phyloP scores from a whole-genome alignment of 1,140 invertebrate species.

The Heliconius hermathena region DNA sequence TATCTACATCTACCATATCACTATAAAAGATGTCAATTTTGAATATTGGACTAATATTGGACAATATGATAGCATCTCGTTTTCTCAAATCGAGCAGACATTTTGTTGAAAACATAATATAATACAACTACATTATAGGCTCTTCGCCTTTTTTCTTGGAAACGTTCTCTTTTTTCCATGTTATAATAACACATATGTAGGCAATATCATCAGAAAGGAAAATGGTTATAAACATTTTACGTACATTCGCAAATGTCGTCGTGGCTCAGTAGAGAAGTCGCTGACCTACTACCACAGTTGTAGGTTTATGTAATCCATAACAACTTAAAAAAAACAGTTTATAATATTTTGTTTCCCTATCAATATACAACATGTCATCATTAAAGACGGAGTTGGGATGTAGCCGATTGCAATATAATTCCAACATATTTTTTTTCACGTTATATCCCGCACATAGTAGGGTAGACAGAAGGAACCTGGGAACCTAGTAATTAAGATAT shows the following conservation, averaged over 20 bases:
- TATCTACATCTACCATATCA: neutral
- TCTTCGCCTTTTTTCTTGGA: conserved; percentile 28
- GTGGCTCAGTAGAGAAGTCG: neutral
- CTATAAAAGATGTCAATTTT: conserved; percentile 5
- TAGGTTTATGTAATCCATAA: neutral
- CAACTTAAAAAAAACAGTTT: too few relatives aligned
- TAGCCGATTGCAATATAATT: too few relatives aligned
- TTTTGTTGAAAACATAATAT: conserved; percentile 20
- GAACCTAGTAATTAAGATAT: too few relatives aligned
- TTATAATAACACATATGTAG: neutral
- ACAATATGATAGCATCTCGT: conserved; percentile 31
- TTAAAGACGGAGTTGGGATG: too few relatives aligned
- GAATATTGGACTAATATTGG: conserved; percentile 34
- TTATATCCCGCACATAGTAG: too few relatives aligned
- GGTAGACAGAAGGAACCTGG: too few relatives aligned
- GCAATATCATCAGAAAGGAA: conserved; percentile 9
- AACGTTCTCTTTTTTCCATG: neutral
- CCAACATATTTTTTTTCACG: too few relatives aligned
- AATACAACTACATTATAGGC: conserved; percentile 9
- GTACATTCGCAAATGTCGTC: neutral
- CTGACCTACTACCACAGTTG: neutral
- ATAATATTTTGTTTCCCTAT: too few relatives aligned
- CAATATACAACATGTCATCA: too few relatives aligned
- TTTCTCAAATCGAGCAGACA: conserved; percentile 24
- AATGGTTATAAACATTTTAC: conserved; percentile 3